Base-by-base conservation (phyloP, 2,113 vertebrate species). In the Corythornis cristatus region DNA sequence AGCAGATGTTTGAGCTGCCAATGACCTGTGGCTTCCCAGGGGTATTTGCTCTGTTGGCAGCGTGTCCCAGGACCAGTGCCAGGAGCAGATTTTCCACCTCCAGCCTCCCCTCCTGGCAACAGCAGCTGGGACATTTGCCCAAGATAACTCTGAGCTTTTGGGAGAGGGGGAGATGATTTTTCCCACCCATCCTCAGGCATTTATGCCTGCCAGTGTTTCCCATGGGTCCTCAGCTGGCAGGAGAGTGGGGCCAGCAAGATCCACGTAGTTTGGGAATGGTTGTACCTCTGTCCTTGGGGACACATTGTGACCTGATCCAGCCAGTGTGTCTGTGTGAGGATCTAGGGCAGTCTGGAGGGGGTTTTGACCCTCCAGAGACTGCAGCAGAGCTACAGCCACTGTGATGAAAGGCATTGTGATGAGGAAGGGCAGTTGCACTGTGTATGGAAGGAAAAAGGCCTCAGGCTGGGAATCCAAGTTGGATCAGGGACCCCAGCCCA, bases 61-160 rank as follows among this genome's bases (percentile, higher is more conserved):
- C 0, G 0, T 22, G 50, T 51, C 42, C 72, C 0, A 0, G 65
- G 40, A 88, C 42, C 51, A 5, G 28, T 0, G 51, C 77, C 94
- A 89, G 62, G 66, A 89, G 29, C 25, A 68, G 43, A 64, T 89
- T 90, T 95, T 88, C 61, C 70, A 78, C 40, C 48, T 83, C 31
- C 18, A 35, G 51, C 68, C 26, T 54, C 48, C 50, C 72, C 0
- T 3, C 42, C 67, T 31, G 46, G 51, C 37, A 83, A 66, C 42
- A 77, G 72, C 6, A 9, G 37, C 72, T 0, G 0, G 23, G 12
- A 11, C 0, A 0, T 28, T 70, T 43, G 50, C 57, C 77, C 60
- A 56, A 81, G 77, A 15, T n/a, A 67, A 71, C 0, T 0, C 61
- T 35, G 65, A 86, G 15, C 65, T 67, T 78, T 16, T 21, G 15